A percentile compares a stretch with the other conserved stretches of the same genome.
phyloP scores from a whole-genome alignment of 30 jellyfish, hydroid and myxozoan genomes.

The Turritopsis dohrnii region DNA sequence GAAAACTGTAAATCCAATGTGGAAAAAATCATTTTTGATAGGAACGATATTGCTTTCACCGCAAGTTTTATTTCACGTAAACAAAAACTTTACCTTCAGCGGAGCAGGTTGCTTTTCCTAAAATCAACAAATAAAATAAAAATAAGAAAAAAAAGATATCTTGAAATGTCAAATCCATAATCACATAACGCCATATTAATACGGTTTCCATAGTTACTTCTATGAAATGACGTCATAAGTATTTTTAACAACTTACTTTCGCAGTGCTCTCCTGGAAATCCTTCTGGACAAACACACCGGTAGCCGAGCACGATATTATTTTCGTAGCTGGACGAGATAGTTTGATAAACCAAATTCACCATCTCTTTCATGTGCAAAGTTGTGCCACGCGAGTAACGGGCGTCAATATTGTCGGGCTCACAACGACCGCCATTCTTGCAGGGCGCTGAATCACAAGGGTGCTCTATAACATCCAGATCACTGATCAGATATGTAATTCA shows the following conservation, averaged over 20 bases:
- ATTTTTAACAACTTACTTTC: background rate
- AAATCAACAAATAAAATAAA: background rate
- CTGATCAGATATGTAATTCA: background rate
- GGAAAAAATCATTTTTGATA: too few relatives aligned
- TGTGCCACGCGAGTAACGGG: conserved; percentile 12
- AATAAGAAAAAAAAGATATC: too few relatives aligned
- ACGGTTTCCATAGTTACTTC: too few relatives aligned
- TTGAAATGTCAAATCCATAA: too few relatives aligned
- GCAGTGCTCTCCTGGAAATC: conserved; percentile 12
- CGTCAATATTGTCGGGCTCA: conserved; percentile 1
- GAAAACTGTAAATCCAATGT: too few relatives aligned
- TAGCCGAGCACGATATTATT: conserved; percentile 8
- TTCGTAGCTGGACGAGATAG: background rate
- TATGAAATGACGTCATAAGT: background rate
- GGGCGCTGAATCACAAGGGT: conserved; percentile 3
- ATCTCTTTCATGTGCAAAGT: background rate
- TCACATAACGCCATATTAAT: too few relatives aligned
- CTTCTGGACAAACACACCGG: conserved; percentile 15
- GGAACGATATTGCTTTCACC: too few relatives aligned
- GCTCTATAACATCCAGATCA: background rate
- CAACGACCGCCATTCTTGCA: conserved; percentile 5
- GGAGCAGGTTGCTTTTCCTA: background rate
- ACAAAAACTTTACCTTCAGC: background rate
- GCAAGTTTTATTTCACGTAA: too few relatives aligned
- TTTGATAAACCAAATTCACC: background rate